These are phyloP conservation scores for Lineus longissimus DNA, from an alignment of 1,140 invertebrate species.

Conservation along the genomic window DNA sequence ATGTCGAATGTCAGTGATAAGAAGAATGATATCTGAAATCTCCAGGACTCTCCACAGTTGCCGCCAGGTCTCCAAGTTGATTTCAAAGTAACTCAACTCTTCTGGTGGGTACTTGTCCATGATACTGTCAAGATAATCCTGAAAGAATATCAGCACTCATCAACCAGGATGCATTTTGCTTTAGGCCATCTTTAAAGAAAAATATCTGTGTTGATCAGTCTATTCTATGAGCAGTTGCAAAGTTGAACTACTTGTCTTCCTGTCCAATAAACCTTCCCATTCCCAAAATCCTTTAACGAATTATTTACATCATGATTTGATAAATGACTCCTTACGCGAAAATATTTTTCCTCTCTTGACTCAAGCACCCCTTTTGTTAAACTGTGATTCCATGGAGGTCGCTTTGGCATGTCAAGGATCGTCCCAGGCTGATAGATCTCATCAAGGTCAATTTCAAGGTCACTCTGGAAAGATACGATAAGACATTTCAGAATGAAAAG, in stretches of 20 bases:
- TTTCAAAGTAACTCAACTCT: constrained; percentile 73
- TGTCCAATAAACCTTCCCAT: too few species aligned
- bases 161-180: not conserved
- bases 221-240: too few species aligned
- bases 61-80: constrained; percentile 90
- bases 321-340: constrained; percentile 33
- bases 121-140: constrained; percentile 63
- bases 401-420: constrained; percentile 71
- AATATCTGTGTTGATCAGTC: too few species aligned
- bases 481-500: not conserved
- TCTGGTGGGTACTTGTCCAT: constrained; percentile 53
- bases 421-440: constrained; percentile 67
- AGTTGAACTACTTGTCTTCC: too few species aligned
- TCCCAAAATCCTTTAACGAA: not conserved
- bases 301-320: not conserved
- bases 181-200: not conserved
- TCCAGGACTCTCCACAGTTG: constrained; percentile 89
- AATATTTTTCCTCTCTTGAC: constrained; percentile 54
- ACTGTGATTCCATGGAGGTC: constrained; percentile 75
- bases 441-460: constrained; percentile 66
- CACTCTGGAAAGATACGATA: constrained; percentile 25
- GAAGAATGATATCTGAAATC: constrained; percentile 80
- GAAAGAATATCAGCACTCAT: constrained; percentile 19
- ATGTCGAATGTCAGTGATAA: constrained; percentile 81
- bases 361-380: constrained; percentile 71